A percentile compares a stretch with the other conserved stretches of the same genome.
These are phyloP conservation scores for Synodontis membranacea DNA, from an alignment of 2,113 vertebrate species.

Conservation along the genomic window DNA sequence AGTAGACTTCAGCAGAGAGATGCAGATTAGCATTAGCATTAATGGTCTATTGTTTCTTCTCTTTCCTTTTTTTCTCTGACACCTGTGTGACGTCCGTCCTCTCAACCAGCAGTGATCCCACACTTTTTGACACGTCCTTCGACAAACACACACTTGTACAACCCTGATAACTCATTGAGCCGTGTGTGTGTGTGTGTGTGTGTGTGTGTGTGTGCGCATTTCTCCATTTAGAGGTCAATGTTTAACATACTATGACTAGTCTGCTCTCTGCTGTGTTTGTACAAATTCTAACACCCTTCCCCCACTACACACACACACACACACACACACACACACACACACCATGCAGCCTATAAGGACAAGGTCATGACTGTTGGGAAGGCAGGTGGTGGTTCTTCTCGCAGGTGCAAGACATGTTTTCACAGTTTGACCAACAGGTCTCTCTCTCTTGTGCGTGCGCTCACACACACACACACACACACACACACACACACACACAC, in stretches of 20 bases:
- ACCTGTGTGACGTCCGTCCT: not conserved
- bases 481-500: slow-evolving; percentile 49
- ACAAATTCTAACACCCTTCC: slow-evolving; percentile 52
- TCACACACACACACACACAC: slow-evolving; percentile 39
- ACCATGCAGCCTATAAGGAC: slow-evolving; percentile 39
- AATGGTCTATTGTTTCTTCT: not conserved
- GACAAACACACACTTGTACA: slow-evolving; percentile 24
- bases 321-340: slow-evolving; percentile 39
- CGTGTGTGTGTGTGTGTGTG: slow-evolving; percentile 18
- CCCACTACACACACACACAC: slow-evolving; percentile 29
- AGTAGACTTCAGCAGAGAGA: not conserved
- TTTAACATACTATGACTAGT: slow-evolving; percentile 68
- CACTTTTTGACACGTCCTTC: slow-evolving; percentile 10
- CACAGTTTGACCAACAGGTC: slow-evolving; percentile 50
- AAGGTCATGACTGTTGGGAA: slow-evolving; percentile 60
- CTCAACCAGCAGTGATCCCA: not conserved
- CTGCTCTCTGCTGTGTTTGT: slow-evolving; percentile 58
- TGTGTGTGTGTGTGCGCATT: slow-evolving; percentile 9
- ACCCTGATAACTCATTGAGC: not conserved
- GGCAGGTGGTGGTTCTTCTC: slow-evolving; percentile 62
- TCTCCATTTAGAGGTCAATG: slow-evolving; percentile 60
- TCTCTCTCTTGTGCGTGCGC: slow-evolving; percentile 4
- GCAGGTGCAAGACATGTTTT: slow-evolving; percentile 63
- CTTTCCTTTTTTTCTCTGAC: not conserved
- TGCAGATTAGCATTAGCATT: too few species aligned